phyloP scores from a whole-genome alignment of 2,113 vertebrate species.

The Motacilla alba region DNA sequence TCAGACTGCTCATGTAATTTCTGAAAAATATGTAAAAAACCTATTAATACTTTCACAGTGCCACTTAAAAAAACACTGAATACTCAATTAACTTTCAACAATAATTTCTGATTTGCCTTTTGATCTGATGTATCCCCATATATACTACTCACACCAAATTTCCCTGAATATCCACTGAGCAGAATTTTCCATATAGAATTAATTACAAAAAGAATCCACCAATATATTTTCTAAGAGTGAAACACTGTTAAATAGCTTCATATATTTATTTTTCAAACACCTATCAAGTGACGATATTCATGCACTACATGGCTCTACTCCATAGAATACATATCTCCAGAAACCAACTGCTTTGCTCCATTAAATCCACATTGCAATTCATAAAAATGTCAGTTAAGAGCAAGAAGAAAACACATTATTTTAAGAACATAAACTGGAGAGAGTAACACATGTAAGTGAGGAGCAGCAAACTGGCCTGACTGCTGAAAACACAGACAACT shows the following conservation, averaged over 20 bases:
- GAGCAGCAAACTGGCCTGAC: not conserved
- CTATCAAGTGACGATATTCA: slow-evolving; percentile 20
- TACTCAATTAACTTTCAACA: not conserved
- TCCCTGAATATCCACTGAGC: not conserved
- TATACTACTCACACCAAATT: not conserved
- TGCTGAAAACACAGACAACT: not conserved
- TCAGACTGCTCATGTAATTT: not conserved
- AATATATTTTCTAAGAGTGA: slow-evolving; percentile 1
- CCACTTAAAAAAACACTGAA: not conserved
- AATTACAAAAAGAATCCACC: not conserved
- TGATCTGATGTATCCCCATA: not conserved
- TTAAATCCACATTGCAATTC: slow-evolving; percentile 39
- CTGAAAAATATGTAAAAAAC: not conserved
- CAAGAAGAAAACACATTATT: slow-evolving; percentile 71
- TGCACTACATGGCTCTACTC: slow-evolving; percentile 2
- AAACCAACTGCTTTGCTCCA: slow-evolving; percentile 60
- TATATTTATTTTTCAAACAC: slow-evolving; percentile 51
- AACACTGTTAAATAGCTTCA: slow-evolving; percentile 49
- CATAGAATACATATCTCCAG: not conserved
- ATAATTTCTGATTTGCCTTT: not conserved
- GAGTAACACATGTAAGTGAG: slow-evolving; percentile 10
- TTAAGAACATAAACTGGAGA: slow-evolving; percentile 59
- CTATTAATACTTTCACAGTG: not conserved
- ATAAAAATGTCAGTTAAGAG: slow-evolving; percentile 67
- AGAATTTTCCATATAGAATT: not conserved